phyloP scores from a whole-genome alignment of 2,888 invertebrate species.

The Chalcosyrphus nemorum region DNA sequence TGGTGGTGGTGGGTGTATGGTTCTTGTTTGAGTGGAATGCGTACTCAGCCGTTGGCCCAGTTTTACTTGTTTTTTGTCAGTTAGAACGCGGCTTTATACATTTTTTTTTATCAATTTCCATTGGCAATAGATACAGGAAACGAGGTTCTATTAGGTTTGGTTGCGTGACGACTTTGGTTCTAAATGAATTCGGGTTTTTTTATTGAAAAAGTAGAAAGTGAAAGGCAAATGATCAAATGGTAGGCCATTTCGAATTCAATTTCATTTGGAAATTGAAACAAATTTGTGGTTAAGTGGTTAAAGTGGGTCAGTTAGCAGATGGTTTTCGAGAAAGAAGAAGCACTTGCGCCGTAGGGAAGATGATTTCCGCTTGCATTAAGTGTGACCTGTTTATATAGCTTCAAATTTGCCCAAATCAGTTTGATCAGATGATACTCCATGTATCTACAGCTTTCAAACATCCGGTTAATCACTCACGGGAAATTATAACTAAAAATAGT shows the following conservation, averaged over 20 bases:
- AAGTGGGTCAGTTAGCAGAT: conserved; percentile 36
- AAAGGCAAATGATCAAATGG: conserved; percentile 27
- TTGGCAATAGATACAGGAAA: conserved; percentile 23
- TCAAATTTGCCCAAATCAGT: no score
- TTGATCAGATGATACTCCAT: no score
- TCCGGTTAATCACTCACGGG: no score
- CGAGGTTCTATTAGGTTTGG: conserved; percentile 1
- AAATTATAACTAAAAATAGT: no score
- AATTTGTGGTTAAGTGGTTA: conserved; percentile 16
- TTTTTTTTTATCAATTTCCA: neutral
- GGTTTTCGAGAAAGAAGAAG: neutral
- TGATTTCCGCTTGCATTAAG: no score
- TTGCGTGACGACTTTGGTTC: neutral
- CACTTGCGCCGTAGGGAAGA: neutral
- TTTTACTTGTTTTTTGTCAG: conserved; percentile 14
- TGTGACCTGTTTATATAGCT: no score
- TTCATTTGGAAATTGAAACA: conserved; percentile 36
- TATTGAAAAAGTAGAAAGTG: conserved; percentile 28
- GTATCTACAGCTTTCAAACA: no score
- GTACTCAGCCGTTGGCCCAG: conserved; percentile 31
- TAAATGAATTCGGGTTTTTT: conserved; percentile 1
- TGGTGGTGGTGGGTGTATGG: conserved; percentile 10
- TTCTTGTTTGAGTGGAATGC: conserved; percentile 6
- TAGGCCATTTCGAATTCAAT: conserved; percentile 26
- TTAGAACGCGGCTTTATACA: no score